These are phyloP conservation scores for Pachyuromys duprasi DNA, from an alignment of 2,797 vertebrate genomes.

Conservation along the genomic window DNA sequence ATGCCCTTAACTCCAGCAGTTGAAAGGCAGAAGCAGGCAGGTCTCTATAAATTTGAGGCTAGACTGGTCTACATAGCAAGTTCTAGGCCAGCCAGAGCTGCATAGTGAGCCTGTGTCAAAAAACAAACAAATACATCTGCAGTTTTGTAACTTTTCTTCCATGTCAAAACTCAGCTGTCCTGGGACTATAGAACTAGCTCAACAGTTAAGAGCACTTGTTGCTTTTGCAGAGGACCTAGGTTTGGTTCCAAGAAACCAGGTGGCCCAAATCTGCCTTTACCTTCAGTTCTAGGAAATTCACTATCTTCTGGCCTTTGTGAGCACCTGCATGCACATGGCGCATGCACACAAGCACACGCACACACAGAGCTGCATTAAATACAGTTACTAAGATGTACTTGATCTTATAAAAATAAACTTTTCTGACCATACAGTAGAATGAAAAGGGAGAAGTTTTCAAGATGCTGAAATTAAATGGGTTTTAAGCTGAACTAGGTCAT, in stretches of 20 bases:
- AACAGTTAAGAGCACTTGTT: background rate
- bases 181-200: background rate
- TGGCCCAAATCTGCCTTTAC: background rate
- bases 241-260: background rate
- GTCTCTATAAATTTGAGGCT: background rate
- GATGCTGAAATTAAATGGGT: background rate
- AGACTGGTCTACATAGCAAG: background rate
- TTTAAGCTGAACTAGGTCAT: conserved; percentile 38
- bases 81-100: background rate
- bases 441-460: background rate
- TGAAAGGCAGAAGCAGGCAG: background rate
- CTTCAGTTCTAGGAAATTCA: background rate
- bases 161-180: background rate
- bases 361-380: background rate
- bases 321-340: no score
- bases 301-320: background rate
- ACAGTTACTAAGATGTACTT: conserved; percentile 1
- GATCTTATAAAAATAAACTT: background rate
- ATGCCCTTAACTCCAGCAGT: no score
- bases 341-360: background rate
- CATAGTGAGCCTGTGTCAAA: background rate
- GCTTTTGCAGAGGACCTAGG: background rate
- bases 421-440: background rate
- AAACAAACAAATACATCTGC: background rate
- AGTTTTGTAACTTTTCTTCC: background rate